These are phyloP conservation scores for Centropyge bicolor DNA, from an alignment of 2,797 vertebrate genomes.

Conservation along the genomic window DNA sequence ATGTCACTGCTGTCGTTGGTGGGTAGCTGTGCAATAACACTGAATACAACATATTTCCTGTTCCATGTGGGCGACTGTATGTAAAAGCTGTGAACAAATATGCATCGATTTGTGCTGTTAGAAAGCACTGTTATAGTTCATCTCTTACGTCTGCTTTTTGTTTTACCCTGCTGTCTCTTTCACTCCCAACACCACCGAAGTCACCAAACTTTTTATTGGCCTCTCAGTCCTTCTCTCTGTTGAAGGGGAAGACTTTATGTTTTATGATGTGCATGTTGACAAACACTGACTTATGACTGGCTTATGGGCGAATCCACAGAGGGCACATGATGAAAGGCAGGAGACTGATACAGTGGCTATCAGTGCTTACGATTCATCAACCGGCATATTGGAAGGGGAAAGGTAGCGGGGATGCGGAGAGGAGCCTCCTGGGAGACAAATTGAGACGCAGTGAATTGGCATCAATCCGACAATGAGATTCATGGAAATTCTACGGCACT, in stretches of 20 bases:
- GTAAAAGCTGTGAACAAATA: neutral
- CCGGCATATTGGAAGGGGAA: constrained; percentile 38
- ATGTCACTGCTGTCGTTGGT: neutral
- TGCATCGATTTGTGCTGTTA: neutral
- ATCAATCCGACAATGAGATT: constrained; percentile 70
- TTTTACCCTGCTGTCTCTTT: constrained; percentile 2
- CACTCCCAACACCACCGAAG: constrained; percentile 6
- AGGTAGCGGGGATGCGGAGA: neutral
- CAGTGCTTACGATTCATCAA: constrained; percentile 46
- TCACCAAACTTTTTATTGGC: constrained; percentile 15
- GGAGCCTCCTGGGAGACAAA: constrained; percentile 51
- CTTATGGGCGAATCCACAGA: constrained; percentile 32
- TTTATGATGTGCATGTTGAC: constrained; percentile 29
- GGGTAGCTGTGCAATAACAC: neutral
- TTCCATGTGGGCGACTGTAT: neutral
- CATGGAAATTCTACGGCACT: constrained; percentile 51
- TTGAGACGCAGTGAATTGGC: constrained; percentile 44
- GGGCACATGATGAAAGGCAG: constrained; percentile 43
- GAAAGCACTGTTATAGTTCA: neutral
- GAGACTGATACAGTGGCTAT: constrained; percentile 27
- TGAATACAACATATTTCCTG: neutral
- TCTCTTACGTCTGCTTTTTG: neutral
- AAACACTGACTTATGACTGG: constrained; percentile 31
- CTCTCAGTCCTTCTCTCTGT: neutral
- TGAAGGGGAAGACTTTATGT: constrained; percentile 25